Evolutionary conservation across 2,797 vertebrate species (phyloP).

Genomic region (Hafferia zeledoni): DNA sequence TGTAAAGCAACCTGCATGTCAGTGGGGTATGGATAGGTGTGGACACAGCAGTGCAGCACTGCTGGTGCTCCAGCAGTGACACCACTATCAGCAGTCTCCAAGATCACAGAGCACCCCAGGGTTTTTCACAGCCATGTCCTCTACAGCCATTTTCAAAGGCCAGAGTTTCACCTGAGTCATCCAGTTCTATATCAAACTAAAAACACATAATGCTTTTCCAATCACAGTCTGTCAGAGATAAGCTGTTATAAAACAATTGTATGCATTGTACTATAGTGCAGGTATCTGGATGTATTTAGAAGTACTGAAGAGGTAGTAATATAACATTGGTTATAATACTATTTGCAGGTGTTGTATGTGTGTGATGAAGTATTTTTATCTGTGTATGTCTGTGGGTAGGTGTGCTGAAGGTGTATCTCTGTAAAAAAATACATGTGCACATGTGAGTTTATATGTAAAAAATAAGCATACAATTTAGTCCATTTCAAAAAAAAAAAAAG

Average conservation of each 20-base stretch:
- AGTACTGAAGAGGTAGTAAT: background rate
- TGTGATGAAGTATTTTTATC: background rate
- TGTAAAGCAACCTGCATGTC: background rate
- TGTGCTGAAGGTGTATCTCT: background rate
- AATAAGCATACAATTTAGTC: background rate
- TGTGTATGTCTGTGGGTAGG: background rate
- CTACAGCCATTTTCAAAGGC: background rate
- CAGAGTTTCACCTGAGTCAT: background rate
- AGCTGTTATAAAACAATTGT: background rate
- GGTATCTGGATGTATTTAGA: background rate
- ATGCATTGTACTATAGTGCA: background rate
- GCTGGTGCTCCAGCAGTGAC: background rate
- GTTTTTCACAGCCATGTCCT: background rate
- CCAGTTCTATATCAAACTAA: background rate
- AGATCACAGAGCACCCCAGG: background rate
- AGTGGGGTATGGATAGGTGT: too few relatives aligned
- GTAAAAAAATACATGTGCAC: background rate
- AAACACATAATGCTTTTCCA: background rate
- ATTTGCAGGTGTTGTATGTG: background rate
- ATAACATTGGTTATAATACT: background rate
- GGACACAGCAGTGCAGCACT: background rate
- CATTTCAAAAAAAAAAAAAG: background rate
- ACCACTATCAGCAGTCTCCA: rapidly evolving
- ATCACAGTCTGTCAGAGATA: background rate
- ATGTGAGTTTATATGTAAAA: background rate